phyloP scores from a whole-genome alignment of 2,888 invertebrate species.

The Strigamia maritima region DNA sequence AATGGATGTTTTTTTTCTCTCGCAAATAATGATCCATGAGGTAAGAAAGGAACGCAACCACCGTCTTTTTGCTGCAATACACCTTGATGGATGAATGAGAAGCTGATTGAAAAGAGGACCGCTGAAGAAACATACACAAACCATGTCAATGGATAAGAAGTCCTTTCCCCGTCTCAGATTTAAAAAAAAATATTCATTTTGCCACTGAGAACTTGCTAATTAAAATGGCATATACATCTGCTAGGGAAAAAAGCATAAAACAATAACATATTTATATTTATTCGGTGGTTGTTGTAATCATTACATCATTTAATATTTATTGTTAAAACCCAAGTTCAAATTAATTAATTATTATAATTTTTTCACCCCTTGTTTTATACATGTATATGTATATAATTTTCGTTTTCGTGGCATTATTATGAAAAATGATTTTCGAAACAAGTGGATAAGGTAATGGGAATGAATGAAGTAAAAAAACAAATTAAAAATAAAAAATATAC shows the following conservation, averaged over 20 bases:
- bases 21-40: conserved; percentile 6
- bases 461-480: not conserved
- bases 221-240: too few species aligned
- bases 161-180: not conserved
- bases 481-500: not conserved
- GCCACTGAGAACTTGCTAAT: not conserved
- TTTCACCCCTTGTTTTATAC: too few species aligned
- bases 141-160: not conserved
- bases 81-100: conserved; percentile 15
- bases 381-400: too few species aligned
- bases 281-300: too few species aligned
- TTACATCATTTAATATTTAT: too few species aligned
- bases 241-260: too few species aligned
- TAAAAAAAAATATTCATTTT: not conserved
- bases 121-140: not conserved
- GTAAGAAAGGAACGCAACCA: conserved; percentile 8
- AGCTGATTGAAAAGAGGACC: not conserved
- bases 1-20: conserved; percentile 9
- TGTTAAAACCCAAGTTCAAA: too few species aligned
- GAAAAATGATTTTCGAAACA: too few species aligned
- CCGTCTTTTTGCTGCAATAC: not conserved
- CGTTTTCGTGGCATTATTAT: too few species aligned
- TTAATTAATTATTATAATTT: too few species aligned
- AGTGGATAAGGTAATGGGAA: too few species aligned
- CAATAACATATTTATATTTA: too few species aligned